A percentile compares a stretch with the other conserved stretches of the same genome.
Evolutionary conservation across 53 echinoderm and acorn worm species (phyloP).

Genomic region (Crossaster papposus): DNA sequence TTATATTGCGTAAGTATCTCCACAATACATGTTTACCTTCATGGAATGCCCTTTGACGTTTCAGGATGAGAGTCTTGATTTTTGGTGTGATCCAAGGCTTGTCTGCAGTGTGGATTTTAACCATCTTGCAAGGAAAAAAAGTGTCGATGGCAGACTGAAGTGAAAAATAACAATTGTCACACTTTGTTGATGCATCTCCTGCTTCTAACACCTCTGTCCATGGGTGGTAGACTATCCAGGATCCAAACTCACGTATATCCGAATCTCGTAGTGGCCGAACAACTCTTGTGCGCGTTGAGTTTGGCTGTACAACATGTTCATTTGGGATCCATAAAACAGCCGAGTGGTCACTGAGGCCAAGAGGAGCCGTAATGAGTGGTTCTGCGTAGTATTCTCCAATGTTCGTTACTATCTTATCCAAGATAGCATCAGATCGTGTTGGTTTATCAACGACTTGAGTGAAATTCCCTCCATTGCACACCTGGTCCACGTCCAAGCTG

Average conservation of each 20-base stretch:
- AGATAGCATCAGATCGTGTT: no score
- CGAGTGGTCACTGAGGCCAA: conserved; percentile 2
- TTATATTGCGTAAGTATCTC: conserved; percentile 27
- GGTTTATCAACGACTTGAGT: no score
- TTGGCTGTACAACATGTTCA: neutral
- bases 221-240: conserved; percentile 38
- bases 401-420: no score
- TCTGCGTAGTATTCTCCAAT: no score
- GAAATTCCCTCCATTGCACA: no score
- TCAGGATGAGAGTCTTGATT: conserved; percentile 32
- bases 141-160: conserved; percentile 25
- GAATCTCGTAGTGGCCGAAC: conserved; percentile 33
- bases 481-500: no score
- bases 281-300: conserved; percentile 15
- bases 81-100: conserved; percentile 52
- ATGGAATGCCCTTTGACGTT: conserved; percentile 27
- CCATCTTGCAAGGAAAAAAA: conserved; percentile 43
- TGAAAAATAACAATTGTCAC: conserved; percentile 37
- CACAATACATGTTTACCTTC: neutral
- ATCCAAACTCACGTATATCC: conserved; percentile 44
- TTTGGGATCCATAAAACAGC: neutral
- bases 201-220: conserved; percentile 46
- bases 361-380: neutral
- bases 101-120: conserved; percentile 37
- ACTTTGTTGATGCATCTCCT: conserved; percentile 29